Conservation (phyloP, 2,888 invertebrate species). For the Morpho helenor region DNA sequence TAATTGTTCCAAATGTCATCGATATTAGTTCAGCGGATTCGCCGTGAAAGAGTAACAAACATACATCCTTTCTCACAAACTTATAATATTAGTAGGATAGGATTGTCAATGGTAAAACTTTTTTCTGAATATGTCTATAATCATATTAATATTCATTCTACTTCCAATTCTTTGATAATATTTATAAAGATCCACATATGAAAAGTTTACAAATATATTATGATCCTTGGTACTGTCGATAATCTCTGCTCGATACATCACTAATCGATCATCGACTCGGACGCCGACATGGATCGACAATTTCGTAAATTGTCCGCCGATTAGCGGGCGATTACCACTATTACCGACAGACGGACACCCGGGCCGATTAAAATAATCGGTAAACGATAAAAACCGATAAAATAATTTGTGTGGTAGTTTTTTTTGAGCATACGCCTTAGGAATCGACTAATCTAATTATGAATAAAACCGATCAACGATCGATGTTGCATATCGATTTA, state of each 20-base stretch:
- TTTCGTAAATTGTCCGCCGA: constrained; percentile 78
- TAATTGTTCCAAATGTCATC: no score
- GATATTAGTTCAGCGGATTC: no score
- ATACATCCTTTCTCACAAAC: no score
- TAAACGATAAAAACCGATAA: constrained; percentile 73
- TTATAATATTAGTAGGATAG: no score
- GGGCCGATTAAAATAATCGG: constrained; percentile 77
- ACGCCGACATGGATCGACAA: constrained; percentile 76
- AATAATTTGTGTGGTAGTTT: constrained; percentile 54
- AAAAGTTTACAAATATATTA: no score
- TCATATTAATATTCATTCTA: no score
- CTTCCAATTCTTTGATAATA: no score
- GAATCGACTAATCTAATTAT: constrained; percentile 25
- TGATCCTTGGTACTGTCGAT: constrained; percentile 31
- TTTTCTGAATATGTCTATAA: no score
- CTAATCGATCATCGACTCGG: constrained; percentile 61
- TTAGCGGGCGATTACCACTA: constrained; percentile 77
- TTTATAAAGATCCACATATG: no score
- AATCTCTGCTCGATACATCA: constrained; percentile 41
- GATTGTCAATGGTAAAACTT: no score
- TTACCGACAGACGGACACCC: constrained; percentile 77
- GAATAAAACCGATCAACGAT: background rate
- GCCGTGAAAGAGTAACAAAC: no score
- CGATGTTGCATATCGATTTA: background rate
- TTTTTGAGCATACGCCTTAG: constrained; percentile 44